Percentiles rank a stretch among this genome's conserved stretches.
These are phyloP conservation scores for Enteromius argenteus DNA, from an alignment of 2,797 vertebrate genomes.

Conservation along the genomic window DNA sequence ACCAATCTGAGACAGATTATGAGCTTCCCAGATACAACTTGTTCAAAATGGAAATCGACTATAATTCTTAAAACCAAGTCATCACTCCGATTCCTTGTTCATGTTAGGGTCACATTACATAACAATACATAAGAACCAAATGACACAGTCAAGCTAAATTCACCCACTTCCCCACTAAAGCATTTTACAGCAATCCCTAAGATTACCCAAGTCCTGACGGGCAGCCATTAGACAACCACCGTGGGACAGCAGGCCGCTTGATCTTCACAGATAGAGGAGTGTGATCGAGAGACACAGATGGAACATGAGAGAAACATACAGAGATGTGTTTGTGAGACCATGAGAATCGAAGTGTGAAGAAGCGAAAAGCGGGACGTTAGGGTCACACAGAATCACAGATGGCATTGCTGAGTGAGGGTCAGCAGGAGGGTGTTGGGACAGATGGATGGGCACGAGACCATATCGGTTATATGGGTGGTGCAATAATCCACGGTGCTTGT, in stretches of 20 bases:
- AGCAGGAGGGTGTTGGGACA: constrained; percentile 44
- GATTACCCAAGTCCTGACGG: constrained; percentile 1
- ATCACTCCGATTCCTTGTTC: neutral
- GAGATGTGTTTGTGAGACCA: neutral
- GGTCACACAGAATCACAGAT: constrained; percentile 53
- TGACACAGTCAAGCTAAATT: neutral
- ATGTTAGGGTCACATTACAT: neutral
- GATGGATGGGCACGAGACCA: constrained; percentile 46
- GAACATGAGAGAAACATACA: constrained; percentile 18
- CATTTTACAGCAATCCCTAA: constrained; percentile 5
- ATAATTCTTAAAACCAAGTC: constrained; percentile 6
- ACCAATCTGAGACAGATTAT: constrained; percentile 28
- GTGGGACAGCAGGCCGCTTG: neutral
- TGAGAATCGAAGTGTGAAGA: constrained; percentile 18
- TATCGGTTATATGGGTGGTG: constrained; percentile 17
- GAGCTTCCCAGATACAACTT: constrained; percentile 10
- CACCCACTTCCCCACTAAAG: neutral
- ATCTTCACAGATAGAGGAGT: constrained; percentile 14
- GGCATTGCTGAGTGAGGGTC: constrained; percentile 45
- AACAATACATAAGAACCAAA: neutral
- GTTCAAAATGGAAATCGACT: constrained; percentile 8
- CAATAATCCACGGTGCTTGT: neutral
- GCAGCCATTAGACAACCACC: neutral
- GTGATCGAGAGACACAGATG: constrained; percentile 9
- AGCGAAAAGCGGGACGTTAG: neutral